Conservation (phyloP, 2,113 vertebrate species). For the Cololabis saira region DNA sequence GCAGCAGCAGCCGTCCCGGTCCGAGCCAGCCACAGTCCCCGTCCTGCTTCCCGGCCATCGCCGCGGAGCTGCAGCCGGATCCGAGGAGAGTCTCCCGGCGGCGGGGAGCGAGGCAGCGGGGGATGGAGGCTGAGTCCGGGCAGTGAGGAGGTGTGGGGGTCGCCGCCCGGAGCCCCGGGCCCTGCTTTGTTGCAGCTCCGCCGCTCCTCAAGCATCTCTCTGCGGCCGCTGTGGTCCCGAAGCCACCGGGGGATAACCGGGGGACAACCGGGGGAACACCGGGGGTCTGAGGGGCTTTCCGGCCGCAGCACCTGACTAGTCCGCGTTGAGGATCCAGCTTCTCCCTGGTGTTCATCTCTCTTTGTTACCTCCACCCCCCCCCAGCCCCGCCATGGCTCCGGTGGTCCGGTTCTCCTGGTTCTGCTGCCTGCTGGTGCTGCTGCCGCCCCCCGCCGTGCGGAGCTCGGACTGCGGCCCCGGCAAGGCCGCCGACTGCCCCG, state of each 20-base stretch:
- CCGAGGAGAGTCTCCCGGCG: slow-evolving; percentile 13
- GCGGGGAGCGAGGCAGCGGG: slow-evolving; percentile 45
- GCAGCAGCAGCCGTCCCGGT: slow-evolving; percentile 9
- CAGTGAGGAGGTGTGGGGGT: slow-evolving; percentile 64
- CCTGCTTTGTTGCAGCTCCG: slow-evolving; percentile 70
- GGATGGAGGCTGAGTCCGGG: slow-evolving; percentile 63
- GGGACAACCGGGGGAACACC: neutral
- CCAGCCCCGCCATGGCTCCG: slow-evolving; percentile 66
- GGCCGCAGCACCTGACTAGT: neutral
- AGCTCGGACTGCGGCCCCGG: slow-evolving; percentile 74
- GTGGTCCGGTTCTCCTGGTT: slow-evolving; percentile 52
- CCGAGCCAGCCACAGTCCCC: slow-evolving; percentile 12
- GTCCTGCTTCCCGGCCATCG: slow-evolving; percentile 20
- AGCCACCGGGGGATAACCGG: neutral
- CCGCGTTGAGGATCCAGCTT: neutral
- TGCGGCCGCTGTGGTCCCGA: neutral
- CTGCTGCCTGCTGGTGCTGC: slow-evolving; percentile 70
- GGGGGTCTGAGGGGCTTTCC: neutral
- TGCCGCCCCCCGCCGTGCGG: slow-evolving; percentile 65
- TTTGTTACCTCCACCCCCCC: neutral
- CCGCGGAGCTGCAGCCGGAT: slow-evolving; percentile 9
- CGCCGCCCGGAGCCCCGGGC: slow-evolving; percentile 59
- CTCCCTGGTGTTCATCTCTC: neutral
- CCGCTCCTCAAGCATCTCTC: neutral
- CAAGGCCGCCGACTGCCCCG: slow-evolving; percentile 80